Percentiles rank a stretch among this genome's conserved stretches.
Evolutionary conservation across 2,797 vertebrate species (phyloP).

Genomic region (Cyclura pinguis): DNA sequence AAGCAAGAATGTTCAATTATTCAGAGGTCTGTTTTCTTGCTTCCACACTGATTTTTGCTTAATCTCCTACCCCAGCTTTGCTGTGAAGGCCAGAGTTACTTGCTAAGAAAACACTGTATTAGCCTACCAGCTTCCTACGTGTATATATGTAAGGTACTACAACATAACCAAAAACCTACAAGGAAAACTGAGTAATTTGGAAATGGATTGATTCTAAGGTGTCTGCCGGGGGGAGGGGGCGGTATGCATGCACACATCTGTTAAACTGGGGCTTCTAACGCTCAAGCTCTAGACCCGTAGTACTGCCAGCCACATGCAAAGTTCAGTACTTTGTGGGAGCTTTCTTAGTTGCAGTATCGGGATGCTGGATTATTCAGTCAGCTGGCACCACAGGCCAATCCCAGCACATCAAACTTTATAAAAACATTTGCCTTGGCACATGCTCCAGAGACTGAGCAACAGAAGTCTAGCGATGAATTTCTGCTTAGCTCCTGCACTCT

Average conservation of each 20-base stretch:
- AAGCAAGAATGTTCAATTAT: neutral
- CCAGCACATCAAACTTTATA: neutral
- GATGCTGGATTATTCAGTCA: neutral
- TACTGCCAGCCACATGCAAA: neutral
- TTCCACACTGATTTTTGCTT: neutral
- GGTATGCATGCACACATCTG: too few species aligned
- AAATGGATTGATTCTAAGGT: neutral
- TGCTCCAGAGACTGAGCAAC: neutral
- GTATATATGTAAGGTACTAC: neutral
- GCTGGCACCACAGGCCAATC: neutral
- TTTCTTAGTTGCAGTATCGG: neutral
- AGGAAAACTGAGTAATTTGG: neutral
- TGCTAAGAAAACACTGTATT: neutral
- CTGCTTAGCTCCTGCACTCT: neutral
- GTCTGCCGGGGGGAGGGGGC: too few species aligned
- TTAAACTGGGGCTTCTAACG: too few species aligned
- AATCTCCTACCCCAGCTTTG: neutral
- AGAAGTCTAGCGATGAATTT: neutral
- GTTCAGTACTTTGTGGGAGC: too few species aligned
- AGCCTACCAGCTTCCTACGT: neutral
- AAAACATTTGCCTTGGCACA: neutral
- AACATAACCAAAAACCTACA: neutral
- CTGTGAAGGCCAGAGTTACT: neutral
- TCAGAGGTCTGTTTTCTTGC: neutral
- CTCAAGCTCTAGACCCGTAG: too few species aligned